Base-by-base conservation (phyloP, 2,113 vertebrate genomes). In the Hypanus sabinus region DNA sequence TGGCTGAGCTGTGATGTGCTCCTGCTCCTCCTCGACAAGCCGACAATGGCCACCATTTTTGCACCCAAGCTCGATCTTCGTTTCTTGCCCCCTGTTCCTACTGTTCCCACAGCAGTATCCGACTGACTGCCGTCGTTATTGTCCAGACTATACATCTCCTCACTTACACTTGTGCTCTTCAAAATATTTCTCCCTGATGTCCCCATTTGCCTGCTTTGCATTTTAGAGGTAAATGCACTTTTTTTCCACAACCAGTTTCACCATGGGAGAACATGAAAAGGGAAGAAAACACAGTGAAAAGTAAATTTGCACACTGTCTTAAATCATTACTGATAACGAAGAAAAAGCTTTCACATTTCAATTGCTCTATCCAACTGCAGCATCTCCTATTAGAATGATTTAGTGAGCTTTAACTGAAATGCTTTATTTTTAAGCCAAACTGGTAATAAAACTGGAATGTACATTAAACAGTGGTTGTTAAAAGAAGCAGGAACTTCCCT, bases 1-100 rank as follows among this genome's bases (percentile, higher is more conserved):
- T 98, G 98, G 94, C 97, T 98, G 95, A 99, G 98, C 57, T 99
- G 99, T 0, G 99, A 99, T 77, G 99, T 99, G 97, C 99, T 99
- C 95, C 98, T 97, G 94, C 98, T 99, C 94, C 97, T 97, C 85
- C 97, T 96, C 96, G 98, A 46, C 96, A 97, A 75, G 27, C 97
- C 97, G 24, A 99, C 99, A 30, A 99, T 98, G 96, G 99, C 98
- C 73, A 99, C 98, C 95, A 99, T 98, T 94, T 98, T 98, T 94
- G 98, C 98, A 92, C 98, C 99, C 94, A 99, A 96, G 95, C 98
- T 99, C 95, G 98, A 98, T 68, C 99, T 98, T 93, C 99, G 97
- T 96, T 99, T 99, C 97, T 99, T 99, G 95, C 98, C 97, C 94
- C 97, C 97, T 71, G 97, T 97, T 90, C 98, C 97, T 90, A 99